Evolutionary conservation across 2,113 vertebrate species (phyloP).

Genomic region (Centrocercus urophasianus): DNA sequence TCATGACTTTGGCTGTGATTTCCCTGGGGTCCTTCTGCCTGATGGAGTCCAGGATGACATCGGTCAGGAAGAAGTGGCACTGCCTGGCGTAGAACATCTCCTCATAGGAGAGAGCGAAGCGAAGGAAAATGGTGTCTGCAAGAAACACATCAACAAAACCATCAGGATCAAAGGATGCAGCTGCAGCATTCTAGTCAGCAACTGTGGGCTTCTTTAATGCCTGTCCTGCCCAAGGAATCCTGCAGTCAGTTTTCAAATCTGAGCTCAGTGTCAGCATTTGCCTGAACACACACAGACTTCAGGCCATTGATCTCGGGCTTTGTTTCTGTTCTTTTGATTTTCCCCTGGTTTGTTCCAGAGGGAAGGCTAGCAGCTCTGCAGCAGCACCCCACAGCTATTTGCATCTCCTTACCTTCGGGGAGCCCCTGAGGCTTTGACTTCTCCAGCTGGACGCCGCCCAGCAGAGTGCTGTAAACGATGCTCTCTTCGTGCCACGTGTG

Average conservation of each 20-base stretch:
- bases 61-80: slow-evolving; percentile 74
- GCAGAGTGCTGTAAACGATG: slow-evolving; percentile 57
- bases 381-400: not conserved
- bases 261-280: not conserved
- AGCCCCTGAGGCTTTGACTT: not conserved
- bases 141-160: not conserved
- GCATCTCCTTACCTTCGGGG: slow-evolving; percentile 12
- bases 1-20: slow-evolving; percentile 54
- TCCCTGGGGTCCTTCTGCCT: slow-evolving; percentile 70
- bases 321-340: not conserved
- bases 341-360: too few species aligned
- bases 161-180: not conserved
- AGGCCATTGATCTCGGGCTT: too few species aligned
- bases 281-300: not conserved
- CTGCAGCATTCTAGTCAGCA: too few species aligned
- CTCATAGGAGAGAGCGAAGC: slow-evolving; percentile 71
- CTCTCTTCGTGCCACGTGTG: slow-evolving; percentile 66
- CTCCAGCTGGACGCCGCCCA: not conserved
- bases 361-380: not conserved
- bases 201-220: too few species aligned
- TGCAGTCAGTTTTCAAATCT: not conserved
- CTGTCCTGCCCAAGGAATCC: not conserved
- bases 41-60: slow-evolving; percentile 75
- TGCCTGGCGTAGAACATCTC: slow-evolving; percentile 76
- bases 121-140: slow-evolving; percentile 70